Evolutionary conservation across 30 jellyfish, hydroid and myxozoan species (phyloP).

Genomic region (Nemopilema nomurai): DNA sequence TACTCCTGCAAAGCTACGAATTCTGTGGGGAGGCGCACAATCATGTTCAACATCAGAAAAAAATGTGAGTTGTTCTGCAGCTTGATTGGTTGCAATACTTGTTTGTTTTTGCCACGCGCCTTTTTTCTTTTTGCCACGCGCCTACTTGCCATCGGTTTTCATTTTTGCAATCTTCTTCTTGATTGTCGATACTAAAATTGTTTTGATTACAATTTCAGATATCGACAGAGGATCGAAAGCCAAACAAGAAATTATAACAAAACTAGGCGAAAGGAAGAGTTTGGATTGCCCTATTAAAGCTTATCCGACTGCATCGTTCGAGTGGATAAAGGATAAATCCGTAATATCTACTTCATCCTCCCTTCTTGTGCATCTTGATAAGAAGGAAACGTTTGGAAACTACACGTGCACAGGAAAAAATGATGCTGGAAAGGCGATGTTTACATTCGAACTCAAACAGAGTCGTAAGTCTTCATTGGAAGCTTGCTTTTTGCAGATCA

Average conservation of each 20-base stretch:
- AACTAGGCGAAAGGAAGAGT: slow-evolving; percentile 33
- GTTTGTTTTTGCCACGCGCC: background rate
- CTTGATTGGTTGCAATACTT: too few species aligned
- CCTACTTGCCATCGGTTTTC: background rate
- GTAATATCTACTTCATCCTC: background rate
- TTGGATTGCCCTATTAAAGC: slow-evolving; percentile 30
- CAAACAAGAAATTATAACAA: background rate
- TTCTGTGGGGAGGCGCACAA: slow-evolving; percentile 33
- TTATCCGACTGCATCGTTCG: slow-evolving; percentile 1
- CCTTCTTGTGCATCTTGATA: slow-evolving; percentile 3
- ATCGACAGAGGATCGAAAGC: background rate
- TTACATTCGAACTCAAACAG: slow-evolving; percentile 12
- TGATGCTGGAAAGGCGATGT: slow-evolving; percentile 42
- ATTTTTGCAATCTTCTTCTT: background rate
- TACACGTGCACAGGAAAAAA: slow-evolving; percentile 53
- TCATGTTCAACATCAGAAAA: slow-evolving; percentile 13
- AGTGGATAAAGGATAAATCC: slow-evolving; percentile 37
- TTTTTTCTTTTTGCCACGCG: background rate
- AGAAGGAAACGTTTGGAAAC: slow-evolving; percentile 48
- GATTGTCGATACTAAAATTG: background rate
- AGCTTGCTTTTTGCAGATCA: too few species aligned
- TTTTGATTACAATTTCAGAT: slow-evolving; percentile 1
- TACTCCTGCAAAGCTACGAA: slow-evolving; percentile 49
- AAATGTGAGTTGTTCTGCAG: slow-evolving; percentile 31
- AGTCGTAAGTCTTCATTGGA: slow-evolving; percentile 18